Percentiles rank a stretch among this genome's conserved stretches.
phyloP scores from a whole-genome alignment of 2,797 vertebrate species.

The Calcarius lapponicus region DNA sequence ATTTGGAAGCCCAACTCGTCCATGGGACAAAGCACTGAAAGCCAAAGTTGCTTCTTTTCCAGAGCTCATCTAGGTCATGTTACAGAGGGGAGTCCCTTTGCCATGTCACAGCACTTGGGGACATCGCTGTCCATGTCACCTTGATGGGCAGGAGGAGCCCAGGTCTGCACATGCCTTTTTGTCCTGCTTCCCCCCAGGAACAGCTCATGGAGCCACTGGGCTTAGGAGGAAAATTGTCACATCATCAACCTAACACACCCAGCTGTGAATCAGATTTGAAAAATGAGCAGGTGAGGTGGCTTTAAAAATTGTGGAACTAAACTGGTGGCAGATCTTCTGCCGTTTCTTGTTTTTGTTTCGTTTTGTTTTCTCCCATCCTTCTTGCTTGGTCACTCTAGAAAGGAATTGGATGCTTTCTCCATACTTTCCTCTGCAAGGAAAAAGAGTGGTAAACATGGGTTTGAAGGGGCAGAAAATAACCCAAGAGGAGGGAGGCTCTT shows the following conservation, averaged over 20 bases:
- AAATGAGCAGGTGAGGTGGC: not conserved
- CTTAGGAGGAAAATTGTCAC: not conserved
- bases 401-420: not conserved
- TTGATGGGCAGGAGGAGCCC: not conserved
- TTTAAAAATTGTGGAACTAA: not conserved
- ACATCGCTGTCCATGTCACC: accelerated
- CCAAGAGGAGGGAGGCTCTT: not conserved
- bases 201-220: not conserved
- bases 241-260: not conserved
- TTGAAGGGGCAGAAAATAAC: not conserved
- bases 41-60: not conserved
- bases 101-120: not conserved
- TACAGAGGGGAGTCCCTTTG: not conserved
- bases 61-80: not conserved
- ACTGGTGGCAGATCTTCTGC: not conserved
- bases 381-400: not conserved
- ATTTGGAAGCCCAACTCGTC: not conserved
- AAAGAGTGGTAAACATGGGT: not conserved
- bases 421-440: not conserved
- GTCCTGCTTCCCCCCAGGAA: accelerated
- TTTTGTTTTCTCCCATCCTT: not conserved
- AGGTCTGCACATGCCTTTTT: accelerated
- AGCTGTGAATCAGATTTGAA: not conserved
- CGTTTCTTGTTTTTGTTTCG: not conserved
- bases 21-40: not conserved